These are phyloP conservation scores for Mayetiola destructor DNA, from an alignment of 2,888 invertebrate species.

Conservation along the genomic window DNA sequence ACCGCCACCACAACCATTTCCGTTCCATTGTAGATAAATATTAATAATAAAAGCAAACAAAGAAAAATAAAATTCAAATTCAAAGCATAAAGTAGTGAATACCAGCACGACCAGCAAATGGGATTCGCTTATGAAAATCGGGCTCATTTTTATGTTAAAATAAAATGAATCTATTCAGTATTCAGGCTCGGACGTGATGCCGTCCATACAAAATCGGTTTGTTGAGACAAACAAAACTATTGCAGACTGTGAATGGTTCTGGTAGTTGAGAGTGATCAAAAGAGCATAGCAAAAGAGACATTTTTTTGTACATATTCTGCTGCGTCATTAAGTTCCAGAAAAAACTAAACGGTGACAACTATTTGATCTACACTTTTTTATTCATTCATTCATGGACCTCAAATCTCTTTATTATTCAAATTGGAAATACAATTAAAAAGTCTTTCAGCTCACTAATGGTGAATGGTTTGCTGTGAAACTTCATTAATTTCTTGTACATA, in stretches of 20 bases:
- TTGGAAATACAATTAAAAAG: background rate
- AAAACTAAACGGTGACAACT: background rate
- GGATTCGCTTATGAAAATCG: too few species aligned
- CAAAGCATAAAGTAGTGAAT: background rate
- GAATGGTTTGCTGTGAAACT: background rate
- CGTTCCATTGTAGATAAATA: background rate
- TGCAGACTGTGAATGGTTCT: too few species aligned
- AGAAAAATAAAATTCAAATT: background rate
- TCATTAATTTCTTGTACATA: background rate
- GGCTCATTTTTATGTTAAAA: too few species aligned
- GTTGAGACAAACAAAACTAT: too few species aligned
- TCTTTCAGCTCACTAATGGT: background rate
- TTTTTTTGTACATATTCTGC: too few species aligned
- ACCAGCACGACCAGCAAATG: background rate
- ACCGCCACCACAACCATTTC: constrained; percentile 2
- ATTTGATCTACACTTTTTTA: background rate
- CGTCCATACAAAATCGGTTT: too few species aligned
- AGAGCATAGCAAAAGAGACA: too few species aligned
- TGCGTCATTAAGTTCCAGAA: too few species aligned
- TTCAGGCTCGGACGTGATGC: too few species aligned
- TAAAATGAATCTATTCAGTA: too few species aligned
- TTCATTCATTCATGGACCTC: too few species aligned
- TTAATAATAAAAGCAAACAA: background rate
- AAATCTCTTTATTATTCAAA: constrained; percentile 8
- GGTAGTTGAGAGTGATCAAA: too few species aligned